phyloP scores from a whole-genome alignment of 1,140 invertebrate species.

The Formica selysi region DNA sequence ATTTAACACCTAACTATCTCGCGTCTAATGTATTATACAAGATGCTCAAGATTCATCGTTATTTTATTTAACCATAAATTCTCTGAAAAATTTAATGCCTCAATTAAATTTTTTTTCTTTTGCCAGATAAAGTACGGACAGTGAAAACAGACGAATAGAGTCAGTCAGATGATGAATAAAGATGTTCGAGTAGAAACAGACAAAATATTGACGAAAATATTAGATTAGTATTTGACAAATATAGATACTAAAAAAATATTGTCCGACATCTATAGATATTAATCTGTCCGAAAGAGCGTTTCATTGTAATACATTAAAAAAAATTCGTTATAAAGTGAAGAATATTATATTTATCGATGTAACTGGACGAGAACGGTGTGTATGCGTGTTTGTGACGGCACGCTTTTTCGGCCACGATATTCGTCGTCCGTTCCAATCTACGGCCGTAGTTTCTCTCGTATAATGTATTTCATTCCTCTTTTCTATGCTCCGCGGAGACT shows the following conservation, averaged over 20 bases:
- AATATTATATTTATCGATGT: not conserved
- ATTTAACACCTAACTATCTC: not conserved
- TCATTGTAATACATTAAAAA: not conserved
- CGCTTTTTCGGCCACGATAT: constrained; percentile 20
- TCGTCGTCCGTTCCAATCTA: constrained; percentile 36
- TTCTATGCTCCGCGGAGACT: constrained; percentile 33
- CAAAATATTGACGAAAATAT: constrained; percentile 1
- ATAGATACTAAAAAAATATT: not conserved
- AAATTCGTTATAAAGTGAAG: not conserved
- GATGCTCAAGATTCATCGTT: not conserved
- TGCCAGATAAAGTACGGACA: not conserved
- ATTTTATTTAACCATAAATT: constrained; percentile 25
- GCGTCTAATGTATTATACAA: constrained; percentile 4
- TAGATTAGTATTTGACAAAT: constrained; percentile 4
- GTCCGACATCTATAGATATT: not conserved
- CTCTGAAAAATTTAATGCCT: not conserved
- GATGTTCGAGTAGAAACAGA: not conserved
- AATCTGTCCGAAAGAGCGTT: not conserved
- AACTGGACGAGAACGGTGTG: not conserved
- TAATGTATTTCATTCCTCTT: constrained; percentile 49
- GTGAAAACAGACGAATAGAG: not conserved
- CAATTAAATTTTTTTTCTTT: not conserved
- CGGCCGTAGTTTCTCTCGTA: not conserved
- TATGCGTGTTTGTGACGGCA: not conserved
- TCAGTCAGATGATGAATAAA: no score